Conservation (phyloP, 1,140 invertebrate genomes). For the Leguminivora glycinivorella region DNA sequence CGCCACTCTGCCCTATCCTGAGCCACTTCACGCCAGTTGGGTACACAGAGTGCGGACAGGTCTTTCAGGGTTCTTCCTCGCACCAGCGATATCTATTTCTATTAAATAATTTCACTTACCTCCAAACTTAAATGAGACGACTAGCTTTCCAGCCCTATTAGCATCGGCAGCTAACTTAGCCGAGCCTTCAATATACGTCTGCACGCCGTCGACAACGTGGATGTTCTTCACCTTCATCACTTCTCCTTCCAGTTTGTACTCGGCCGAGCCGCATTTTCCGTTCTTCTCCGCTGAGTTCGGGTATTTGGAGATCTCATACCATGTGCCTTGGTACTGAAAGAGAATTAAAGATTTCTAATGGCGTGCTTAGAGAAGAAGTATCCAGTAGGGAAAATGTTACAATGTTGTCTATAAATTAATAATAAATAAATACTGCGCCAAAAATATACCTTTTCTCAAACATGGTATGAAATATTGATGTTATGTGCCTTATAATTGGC, state of each 20-base stretch:
- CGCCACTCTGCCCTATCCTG: too few relatives aligned
- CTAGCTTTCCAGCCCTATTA: constrained; percentile 44
- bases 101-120: constrained; percentile 37
- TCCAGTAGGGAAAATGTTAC: too few relatives aligned
- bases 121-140: constrained; percentile 50
- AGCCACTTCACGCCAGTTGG: too few relatives aligned
- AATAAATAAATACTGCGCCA: too few relatives aligned
- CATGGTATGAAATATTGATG: too few relatives aligned
- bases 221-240: constrained; percentile 54
- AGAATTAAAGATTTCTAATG: not conserved
- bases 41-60: too few relatives aligned
- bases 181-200: constrained; percentile 48
- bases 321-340: constrained; percentile 57
- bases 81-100: too few relatives aligned
- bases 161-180: constrained; percentile 47
- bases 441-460: too few relatives aligned
- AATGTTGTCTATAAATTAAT: too few relatives aligned
- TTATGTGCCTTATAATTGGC: too few relatives aligned
- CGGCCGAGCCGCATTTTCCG: constrained; percentile 48
- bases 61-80: too few relatives aligned
- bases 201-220: constrained; percentile 46
- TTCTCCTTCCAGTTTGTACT: constrained; percentile 53
- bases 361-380: too few relatives aligned
- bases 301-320: constrained; percentile 60
- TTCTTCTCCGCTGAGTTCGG: constrained; percentile 42